Evolutionary conservation across 2,113 vertebrate genomes (phyloP).

Genomic region (Ophthalmolycus amberensis): DNA sequence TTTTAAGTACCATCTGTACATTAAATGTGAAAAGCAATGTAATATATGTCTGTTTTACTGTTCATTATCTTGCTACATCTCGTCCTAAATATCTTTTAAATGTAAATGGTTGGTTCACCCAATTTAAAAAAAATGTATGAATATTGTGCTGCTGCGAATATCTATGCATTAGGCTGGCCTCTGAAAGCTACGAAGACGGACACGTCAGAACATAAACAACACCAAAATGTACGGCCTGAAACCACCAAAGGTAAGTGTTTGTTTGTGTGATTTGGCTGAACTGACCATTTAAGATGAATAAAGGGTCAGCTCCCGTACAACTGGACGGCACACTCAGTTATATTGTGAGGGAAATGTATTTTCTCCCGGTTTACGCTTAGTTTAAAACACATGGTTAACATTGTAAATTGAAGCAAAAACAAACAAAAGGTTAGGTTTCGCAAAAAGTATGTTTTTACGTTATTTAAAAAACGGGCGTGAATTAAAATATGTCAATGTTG

Average conservation of each 20-base stretch:
- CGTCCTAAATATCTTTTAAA: neutral
- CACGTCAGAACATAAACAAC: neutral
- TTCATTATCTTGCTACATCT: neutral
- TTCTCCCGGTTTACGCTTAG: neutral
- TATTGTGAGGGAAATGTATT: neutral
- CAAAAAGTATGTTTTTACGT: no score
- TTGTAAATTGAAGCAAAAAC: neutral
- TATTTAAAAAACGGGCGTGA: no score
- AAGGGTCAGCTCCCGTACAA: neutral
- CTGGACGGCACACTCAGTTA: neutral
- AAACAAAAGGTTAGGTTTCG: neutral
- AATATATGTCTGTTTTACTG: neutral
- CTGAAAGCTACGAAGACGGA: neutral
- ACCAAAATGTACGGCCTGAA: neutral
- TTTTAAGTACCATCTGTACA: neutral
- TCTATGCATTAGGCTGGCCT: neutral
- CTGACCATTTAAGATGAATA: neutral
- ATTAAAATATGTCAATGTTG: neutral
- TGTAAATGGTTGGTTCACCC: neutral
- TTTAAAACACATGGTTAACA: neutral
- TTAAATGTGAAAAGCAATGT: neutral
- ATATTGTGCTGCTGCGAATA: neutral
- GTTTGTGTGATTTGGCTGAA: neutral
- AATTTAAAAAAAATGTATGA: neutral
- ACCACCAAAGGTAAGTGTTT: neutral